Percentiles rank a stretch among this genome's conserved stretches.
Evolutionary conservation across 2,797 vertebrate species (phyloP).

Genomic region (Myiotriccus ornatus): DNA sequence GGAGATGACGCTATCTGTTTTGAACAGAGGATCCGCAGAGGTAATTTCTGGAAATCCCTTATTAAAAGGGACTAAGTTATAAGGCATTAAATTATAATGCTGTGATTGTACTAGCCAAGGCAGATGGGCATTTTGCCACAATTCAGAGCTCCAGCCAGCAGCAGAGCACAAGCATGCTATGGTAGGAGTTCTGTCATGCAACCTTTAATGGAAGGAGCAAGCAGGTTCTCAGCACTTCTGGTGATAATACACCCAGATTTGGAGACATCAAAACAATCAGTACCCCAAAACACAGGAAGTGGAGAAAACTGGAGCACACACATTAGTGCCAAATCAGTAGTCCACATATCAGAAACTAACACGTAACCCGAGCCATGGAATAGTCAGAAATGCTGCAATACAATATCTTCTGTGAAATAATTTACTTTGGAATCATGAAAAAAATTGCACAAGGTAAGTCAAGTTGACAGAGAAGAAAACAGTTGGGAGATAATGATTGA

Average conservation of each 20-base stretch:
- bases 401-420: background rate
- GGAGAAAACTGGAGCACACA: background rate
- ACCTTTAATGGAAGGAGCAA: accelerated
- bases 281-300: background rate
- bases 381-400: background rate
- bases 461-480: background rate
- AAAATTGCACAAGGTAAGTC: background rate
- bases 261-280: background rate
- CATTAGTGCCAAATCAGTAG: background rate
- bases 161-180: background rate
- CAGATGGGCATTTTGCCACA: background rate
- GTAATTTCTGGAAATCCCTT: background rate
- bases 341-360: background rate
- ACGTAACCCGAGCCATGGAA: background rate
- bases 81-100: background rate
- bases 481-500: background rate
- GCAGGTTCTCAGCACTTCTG: background rate
- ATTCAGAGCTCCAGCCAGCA: background rate
- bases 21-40: background rate
- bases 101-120: background rate
- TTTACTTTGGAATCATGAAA: background rate
- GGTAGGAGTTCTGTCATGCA: background rate
- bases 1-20: background rate
- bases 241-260: background rate
- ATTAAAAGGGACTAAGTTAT: background rate